phyloP scores from a whole-genome alignment of 1,140 invertebrate species.

The Drosophila guanche region DNA sequence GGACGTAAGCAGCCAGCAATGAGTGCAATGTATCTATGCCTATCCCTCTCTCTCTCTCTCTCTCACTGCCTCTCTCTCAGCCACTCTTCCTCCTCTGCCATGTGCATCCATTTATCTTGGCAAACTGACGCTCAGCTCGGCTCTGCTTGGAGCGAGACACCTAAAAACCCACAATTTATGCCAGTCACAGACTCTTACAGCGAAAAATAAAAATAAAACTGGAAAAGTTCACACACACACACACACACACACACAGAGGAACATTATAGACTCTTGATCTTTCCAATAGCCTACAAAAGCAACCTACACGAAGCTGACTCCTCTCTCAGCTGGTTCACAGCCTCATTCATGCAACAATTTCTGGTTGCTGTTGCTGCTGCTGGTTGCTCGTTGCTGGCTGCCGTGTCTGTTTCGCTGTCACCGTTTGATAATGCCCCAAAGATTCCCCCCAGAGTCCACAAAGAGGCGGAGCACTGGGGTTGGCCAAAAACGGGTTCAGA shows the following conservation, averaged over 20 bases:
- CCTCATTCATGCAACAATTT: constrained; percentile 72
- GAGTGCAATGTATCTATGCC: constrained; percentile 46
- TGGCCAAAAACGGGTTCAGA: constrained; percentile 72
- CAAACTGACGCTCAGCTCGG: constrained; percentile 31
- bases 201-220: constrained; percentile 40
- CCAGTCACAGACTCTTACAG: constrained; percentile 51
- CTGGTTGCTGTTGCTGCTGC: constrained; percentile 12
- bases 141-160: constrained; percentile 51
- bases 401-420: no score
- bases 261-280: constrained; percentile 79
- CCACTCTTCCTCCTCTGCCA: background rate
- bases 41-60: no score
- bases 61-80: no score
- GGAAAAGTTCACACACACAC: constrained; percentile 68
- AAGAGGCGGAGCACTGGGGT: constrained; percentile 52
- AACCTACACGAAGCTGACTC: constrained; percentile 76
- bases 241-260: constrained; percentile 37
- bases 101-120: constrained; percentile 60
- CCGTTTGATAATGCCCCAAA: constrained; percentile 53
- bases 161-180: constrained; percentile 81
- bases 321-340: constrained; percentile 72
- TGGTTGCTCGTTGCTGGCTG: constrained; percentile 10
- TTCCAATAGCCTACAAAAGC: constrained; percentile 83
- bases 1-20: constrained; percentile 42
- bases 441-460: constrained; percentile 50